Base-by-base conservation (phyloP, 2,888 invertebrate species). In the Notodonta ziczac region DNA sequence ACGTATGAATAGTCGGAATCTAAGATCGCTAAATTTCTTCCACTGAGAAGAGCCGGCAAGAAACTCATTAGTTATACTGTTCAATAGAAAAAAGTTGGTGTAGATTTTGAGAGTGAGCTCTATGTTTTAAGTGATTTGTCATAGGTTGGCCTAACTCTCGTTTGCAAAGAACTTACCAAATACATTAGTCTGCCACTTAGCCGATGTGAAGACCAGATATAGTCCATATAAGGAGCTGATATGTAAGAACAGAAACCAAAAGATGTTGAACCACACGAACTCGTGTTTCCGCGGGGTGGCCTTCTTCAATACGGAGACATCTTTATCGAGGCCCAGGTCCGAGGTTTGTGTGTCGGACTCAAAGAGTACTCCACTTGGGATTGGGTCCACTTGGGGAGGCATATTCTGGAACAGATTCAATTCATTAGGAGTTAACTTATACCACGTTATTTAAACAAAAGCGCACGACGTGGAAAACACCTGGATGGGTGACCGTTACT, bases 211-310 rank as follows among this genome's bases (percentile, higher is more conserved):
- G 59, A 94, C 91, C 7, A 96, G 89, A 76, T 96, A 96, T 0
- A 95, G 51, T 55, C 96, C 97, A 73, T 96, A 96, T 0, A 96
- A 62, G 0, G 96, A 96, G 0, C 94, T 94, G 4, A 94, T 65
- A 82, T 97, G 97, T 32, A 97, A 91, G 71, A 94, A 96, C 0
- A 90, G 77, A 80, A 97, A 97, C 77, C 96, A 94, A 5, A 95
- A 80, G 48, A 97, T 96, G 78, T 97, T 97, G 76, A 95, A 94
- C 97, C 97, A 97, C 4, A 97, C 96, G 51, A 96, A 87, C 72
- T 94, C 88, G 60, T 94, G 83, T 75, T 94, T 93, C 65, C 88
- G 89, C 0, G 93, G 89, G 0, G 94, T 87, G 0, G 94, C 94
- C 8, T 91, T 87, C 74, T 95, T 95, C 58, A 95, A 80, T 10